Conservation (phyloP, 2,113 vertebrate genomes). For the Melierax canorus region DNA sequence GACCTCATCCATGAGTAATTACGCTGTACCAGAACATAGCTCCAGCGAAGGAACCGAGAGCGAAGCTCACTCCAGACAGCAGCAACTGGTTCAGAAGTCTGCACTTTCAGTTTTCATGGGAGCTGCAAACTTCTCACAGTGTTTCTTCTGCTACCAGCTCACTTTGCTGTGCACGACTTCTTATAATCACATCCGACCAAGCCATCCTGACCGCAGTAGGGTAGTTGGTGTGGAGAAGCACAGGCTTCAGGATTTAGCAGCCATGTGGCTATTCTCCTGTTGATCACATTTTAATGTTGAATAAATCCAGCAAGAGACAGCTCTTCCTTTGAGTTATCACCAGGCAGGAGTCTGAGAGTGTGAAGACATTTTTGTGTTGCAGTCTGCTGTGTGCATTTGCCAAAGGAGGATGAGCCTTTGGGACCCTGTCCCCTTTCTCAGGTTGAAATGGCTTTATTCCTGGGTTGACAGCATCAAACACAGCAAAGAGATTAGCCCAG, state of each 20-base stretch:
- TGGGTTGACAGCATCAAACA: not conserved
- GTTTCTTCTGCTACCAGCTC: not conserved
- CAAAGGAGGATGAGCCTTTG: not conserved
- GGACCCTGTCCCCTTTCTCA: not conserved
- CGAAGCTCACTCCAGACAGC: not conserved
- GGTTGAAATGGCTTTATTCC: not conserved
- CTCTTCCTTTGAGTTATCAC: not conserved
- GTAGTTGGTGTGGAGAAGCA: not conserved
- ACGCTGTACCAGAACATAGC: not conserved
- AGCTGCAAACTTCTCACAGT: not conserved
- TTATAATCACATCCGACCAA: accelerated
- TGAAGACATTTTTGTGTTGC: not conserved
- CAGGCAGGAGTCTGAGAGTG: not conserved
- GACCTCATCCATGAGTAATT: not conserved
- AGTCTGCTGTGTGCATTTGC: not conserved
- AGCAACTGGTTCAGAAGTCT: no score
- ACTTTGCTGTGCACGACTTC: not conserved
- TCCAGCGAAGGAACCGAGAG: not conserved
- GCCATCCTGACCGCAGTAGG: no score
- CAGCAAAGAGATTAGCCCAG: not conserved
- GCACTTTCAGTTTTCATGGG: accelerated
- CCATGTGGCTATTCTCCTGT: not conserved
- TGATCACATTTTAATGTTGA: not conserved
- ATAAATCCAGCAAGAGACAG: not conserved
- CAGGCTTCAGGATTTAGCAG: not conserved